phyloP scores from a whole-genome alignment of 2,113 vertebrate species.

The Sylvietta virens region DNA sequence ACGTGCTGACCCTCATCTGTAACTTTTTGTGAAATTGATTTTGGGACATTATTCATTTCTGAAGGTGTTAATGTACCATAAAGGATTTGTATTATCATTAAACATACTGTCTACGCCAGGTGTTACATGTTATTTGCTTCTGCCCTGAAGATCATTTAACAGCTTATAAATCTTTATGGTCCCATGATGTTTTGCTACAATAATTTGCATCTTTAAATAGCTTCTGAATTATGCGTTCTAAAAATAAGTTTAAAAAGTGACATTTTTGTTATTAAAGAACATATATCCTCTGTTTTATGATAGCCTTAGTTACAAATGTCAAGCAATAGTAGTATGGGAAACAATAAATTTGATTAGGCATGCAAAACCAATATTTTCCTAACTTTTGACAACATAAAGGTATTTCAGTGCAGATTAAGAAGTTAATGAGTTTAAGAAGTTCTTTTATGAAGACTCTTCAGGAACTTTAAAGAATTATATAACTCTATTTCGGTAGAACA shows the following conservation, averaged over 20 bases:
- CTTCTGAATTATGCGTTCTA: neutral
- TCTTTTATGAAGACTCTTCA: neutral
- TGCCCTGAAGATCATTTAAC: constrained; percentile 64
- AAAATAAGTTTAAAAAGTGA: neutral
- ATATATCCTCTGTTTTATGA: neutral
- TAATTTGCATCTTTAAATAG: constrained; percentile 26
- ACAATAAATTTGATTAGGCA: neutral
- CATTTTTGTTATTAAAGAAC: neutral
- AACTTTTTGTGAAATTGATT: constrained; percentile 69
- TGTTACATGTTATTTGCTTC: constrained; percentile 69
- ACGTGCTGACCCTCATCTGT: constrained; percentile 73
- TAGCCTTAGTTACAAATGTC: neutral
- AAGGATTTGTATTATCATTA: constrained; percentile 70
- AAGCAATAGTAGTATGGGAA: neutral
- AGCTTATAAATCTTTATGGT: constrained; percentile 68
- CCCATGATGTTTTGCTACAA: constrained; percentile 5
- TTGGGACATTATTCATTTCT: constrained; percentile 74
- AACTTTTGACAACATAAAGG: neutral
- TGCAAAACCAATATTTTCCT: neutral
- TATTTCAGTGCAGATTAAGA: neutral
- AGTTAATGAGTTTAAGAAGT: neutral
- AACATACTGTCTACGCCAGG: constrained; percentile 65
- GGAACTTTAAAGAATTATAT: neutral
- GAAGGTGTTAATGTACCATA: constrained; percentile 73
- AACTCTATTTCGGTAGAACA: neutral